Evolutionary conservation across 2,888 invertebrate species (phyloP).

Genomic region (Ceramica pisi): DNA sequence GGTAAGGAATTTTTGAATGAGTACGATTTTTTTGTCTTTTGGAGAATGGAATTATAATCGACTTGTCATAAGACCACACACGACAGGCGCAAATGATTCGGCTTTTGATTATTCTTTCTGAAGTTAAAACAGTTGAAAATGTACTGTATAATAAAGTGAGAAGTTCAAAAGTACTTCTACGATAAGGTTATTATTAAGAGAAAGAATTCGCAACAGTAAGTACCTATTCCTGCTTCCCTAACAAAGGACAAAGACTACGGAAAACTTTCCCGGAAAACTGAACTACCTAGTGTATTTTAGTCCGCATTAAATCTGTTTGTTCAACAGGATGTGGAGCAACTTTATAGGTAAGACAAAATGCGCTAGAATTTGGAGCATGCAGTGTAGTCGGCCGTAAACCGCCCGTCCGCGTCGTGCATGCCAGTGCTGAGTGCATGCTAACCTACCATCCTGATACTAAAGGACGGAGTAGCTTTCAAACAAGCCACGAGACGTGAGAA

Average conservation of each 20-base stretch:
- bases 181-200: no score
- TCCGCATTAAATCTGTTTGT: constrained; percentile 43
- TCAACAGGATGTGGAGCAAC: constrained; percentile 62
- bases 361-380: constrained; percentile 69
- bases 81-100: constrained; percentile 3
- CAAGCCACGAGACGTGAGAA: constrained; percentile 55
- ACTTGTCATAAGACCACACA: constrained; percentile 6
- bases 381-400: constrained; percentile 70
- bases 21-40: constrained; percentile 22
- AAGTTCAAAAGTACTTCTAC: not conserved
- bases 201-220: not conserved
- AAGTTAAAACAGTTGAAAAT: not conserved
- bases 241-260: constrained; percentile 13
- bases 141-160: no score
- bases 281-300: constrained; percentile 54
- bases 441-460: constrained; percentile 60
- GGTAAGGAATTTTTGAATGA: constrained; percentile 33
- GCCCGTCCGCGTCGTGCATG: constrained; percentile 57
- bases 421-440: constrained; percentile 55
- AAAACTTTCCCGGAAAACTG: constrained; percentile 36
- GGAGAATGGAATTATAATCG: constrained; percentile 33
- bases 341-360: constrained; percentile 64
- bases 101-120: not conserved
- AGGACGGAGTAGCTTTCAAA: constrained; percentile 57
- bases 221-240: constrained; percentile 17